Conservation (phyloP, 2,113 vertebrate genomes). For the Triplophysa rosa region DNA sequence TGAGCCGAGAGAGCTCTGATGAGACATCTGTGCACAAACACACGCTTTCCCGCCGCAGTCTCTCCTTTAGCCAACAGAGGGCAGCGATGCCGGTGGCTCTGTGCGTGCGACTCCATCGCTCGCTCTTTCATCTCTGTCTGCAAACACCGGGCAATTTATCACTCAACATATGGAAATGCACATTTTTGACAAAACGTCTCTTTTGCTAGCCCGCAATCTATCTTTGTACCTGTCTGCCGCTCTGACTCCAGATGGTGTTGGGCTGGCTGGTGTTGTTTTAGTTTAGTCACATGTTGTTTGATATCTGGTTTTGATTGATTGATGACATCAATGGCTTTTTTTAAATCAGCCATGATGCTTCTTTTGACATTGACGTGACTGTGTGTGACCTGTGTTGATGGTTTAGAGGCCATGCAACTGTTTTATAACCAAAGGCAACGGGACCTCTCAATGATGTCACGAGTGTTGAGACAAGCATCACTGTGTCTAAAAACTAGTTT, state of each 20-base stretch:
- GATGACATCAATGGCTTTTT: neutral
- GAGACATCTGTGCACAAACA: slow-evolving; percentile 26
- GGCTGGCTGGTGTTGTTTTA: neutral
- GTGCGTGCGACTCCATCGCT: neutral
- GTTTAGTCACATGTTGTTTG: slow-evolving; percentile 6
- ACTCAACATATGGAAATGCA: slow-evolving; percentile 16
- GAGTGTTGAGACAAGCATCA: too few species aligned
- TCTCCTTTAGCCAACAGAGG: neutral
- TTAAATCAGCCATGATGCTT: neutral
- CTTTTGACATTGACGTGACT: neutral
- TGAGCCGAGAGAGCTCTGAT: slow-evolving; percentile 3
- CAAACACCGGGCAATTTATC: neutral
- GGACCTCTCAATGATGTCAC: neutral
- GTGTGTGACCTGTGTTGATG: neutral
- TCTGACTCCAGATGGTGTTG: neutral
- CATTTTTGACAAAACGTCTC: neutral
- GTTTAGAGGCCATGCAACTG: neutral
- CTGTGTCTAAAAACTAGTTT: too few species aligned
- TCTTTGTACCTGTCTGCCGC: neutral
- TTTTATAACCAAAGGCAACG: neutral
- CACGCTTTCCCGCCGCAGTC: slow-evolving; percentile 21
- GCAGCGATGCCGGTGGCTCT: neutral
- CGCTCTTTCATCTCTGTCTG: neutral
- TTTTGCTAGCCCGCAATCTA: neutral
- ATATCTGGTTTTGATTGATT: slow-evolving; percentile 25